Evolutionary conservation across 1,140 invertebrate species (phyloP).

Genomic region (Plodia interpunctella): DNA sequence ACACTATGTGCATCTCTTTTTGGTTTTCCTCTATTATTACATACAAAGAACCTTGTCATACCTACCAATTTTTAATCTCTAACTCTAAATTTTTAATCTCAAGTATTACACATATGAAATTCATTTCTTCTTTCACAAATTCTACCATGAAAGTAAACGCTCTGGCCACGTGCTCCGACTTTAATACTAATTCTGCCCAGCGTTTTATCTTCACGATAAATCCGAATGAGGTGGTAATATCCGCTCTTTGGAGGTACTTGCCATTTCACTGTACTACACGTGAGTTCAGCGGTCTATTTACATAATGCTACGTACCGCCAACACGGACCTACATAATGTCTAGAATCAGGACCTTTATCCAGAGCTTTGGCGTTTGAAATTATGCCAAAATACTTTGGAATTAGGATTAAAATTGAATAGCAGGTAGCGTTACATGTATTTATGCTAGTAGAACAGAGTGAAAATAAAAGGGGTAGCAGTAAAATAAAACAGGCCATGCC

Average conservation of each 20-base stretch:
- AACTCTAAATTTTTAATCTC: too few species aligned
- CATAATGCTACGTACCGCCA: constrained; percentile 23
- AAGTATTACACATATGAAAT: too few species aligned
- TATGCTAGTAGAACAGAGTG: constrained; percentile 10
- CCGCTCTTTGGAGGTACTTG: constrained; percentile 5
- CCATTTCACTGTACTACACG: background rate
- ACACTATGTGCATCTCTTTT: too few species aligned
- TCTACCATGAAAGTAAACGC: too few species aligned
- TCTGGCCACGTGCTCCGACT: too few species aligned
- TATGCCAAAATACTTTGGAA: background rate
- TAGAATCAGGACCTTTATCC: constrained; percentile 11
- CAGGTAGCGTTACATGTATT: background rate
- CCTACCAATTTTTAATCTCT: too few species aligned
- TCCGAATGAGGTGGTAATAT: constrained; percentile 2
- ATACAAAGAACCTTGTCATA: too few species aligned
- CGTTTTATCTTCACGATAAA: background rate
- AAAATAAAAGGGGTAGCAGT: background rate
- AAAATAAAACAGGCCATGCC: too few species aligned
- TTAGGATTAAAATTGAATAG: constrained; percentile 7
- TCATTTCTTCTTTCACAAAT: too few species aligned
- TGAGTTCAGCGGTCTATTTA: constrained; percentile 19
- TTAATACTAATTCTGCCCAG: too few species aligned
- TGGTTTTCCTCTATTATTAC: too few species aligned
- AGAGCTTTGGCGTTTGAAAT: constrained; percentile 1
- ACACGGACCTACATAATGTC: constrained; percentile 20